These are phyloP conservation scores for Dascyllus trimaculatus DNA, from an alignment of 2,113 vertebrate genomes.

Conservation along the genomic window DNA sequence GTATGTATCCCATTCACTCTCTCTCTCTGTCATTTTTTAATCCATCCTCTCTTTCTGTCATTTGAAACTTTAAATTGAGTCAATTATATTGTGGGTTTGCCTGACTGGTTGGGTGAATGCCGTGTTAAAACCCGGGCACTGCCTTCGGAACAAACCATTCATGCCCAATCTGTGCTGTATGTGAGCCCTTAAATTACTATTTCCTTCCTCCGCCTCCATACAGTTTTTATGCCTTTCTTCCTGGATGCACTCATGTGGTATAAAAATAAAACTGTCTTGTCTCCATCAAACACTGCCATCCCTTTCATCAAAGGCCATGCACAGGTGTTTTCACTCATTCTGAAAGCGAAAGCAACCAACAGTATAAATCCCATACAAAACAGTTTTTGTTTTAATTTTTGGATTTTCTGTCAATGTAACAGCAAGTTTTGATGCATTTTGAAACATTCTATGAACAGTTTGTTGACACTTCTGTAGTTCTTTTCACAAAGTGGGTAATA, in stretches of 20 bases:
- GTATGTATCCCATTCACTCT: not conserved
- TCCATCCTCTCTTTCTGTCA: not conserved
- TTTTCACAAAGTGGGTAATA: no score
- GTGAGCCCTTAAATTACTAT: not conserved
- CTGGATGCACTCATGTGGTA: not conserved
- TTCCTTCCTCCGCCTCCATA: not conserved
- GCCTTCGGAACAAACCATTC: not conserved
- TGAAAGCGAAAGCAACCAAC: conserved; percentile 14
- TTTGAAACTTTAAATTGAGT: conserved; percentile 15
- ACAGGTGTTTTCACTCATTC: not conserved
- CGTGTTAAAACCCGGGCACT: not conserved
- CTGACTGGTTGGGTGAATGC: conserved; percentile 2
- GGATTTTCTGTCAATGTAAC: no score
- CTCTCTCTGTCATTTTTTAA: not conserved
- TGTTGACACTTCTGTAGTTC: no score
- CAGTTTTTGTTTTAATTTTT: no score
- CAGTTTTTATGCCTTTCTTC: not conserved
- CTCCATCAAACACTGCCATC: not conserved
- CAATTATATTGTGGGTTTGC: not conserved
- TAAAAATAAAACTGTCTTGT: not conserved
- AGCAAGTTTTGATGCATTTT: no score
- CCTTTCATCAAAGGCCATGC: not conserved
- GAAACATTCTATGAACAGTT: no score
- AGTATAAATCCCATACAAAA: no score
- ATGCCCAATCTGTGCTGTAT: not conserved